Evolutionary conservation across 2,797 vertebrate genomes (phyloP), one percentile per base, ranked within the genome.

Genomic region (Echeneis naucrates): DNA sequence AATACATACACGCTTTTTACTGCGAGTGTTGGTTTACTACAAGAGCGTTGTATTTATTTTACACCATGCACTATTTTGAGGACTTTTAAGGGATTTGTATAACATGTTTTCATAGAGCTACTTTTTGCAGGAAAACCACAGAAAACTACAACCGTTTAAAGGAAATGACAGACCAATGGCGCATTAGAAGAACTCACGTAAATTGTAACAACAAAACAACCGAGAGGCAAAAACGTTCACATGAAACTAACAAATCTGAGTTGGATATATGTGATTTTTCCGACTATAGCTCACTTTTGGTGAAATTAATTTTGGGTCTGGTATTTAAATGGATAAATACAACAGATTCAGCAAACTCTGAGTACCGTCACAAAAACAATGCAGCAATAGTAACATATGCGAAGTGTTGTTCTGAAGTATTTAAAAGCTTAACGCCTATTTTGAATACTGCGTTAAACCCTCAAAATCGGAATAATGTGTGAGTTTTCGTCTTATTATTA

Each of bases 81-180:
- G 0, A 8, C 3, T 44, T 26, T 48, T 0, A 24, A 6, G 1
- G 0, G 1, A 58, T 45, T 21, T 38, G 5, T 8, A 17, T 0
- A 5, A 51, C 6, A 19, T 0, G 48, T 0, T 7, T n/a, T 0
- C n/a, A 23, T 1, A 55, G 6, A 59, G 0, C 12, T 2, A 14
- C 0, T 26, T 63, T 59, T 0, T n/a, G 9, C 0, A 0, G 10
- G 0, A 0, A 68, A 56, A 24, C 1, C 0, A 1, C 0, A 11
- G 1, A 42, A 64, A 89, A 87, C 82, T 86, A 88, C 83, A 90
- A 63, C 0, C 0, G 0, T 2, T 2, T 33, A 1, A 21, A 77
- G 92, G 93, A 94, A 82, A 64, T 94, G 66, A 88, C 87, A 82
- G 0, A n/a, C 0, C 0, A 10, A 9, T 38, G 61, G 3, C 1